Conservation (phyloP, 2,113 vertebrate genomes). For the Hippolais icterina region DNA sequence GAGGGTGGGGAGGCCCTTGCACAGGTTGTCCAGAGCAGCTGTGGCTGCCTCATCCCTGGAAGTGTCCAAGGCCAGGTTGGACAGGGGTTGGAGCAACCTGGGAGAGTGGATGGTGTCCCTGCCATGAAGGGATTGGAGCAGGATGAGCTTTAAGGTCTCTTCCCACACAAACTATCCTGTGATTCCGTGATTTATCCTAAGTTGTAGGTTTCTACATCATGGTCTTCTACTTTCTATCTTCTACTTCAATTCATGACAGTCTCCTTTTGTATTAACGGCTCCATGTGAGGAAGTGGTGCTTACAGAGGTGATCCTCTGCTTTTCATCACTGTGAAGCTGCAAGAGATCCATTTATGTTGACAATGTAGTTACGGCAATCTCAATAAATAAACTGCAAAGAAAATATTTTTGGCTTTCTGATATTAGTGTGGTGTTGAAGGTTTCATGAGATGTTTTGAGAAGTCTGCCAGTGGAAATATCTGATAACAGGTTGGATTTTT, state of each 20-base stretch:
- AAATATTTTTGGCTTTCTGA: not conserved
- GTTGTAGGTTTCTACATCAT: not conserved
- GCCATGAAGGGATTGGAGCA: not conserved
- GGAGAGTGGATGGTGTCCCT: not conserved
- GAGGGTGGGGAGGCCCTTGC: not conserved
- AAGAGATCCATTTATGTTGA: not conserved
- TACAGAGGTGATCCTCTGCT: not conserved
- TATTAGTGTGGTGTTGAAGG: not conserved
- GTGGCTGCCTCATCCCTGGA: not conserved
- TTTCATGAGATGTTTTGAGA: not conserved
- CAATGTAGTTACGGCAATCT: not conserved
- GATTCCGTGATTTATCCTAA: not conserved
- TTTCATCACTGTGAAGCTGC: not conserved
- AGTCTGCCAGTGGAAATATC: not conserved
- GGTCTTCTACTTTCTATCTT: not conserved
- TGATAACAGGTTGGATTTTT: not conserved
- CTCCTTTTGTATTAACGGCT: not conserved
- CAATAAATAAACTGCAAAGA: not conserved
- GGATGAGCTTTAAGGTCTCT: not conserved
- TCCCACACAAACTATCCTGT: not conserved
- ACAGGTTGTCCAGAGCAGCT: accelerated
- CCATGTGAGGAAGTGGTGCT: not conserved
- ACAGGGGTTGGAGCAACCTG: accelerated
- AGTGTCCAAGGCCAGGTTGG: not conserved
- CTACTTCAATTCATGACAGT: not conserved